These are phyloP conservation scores for Eupithecia abbreviata DNA, from an alignment of 2,888 invertebrate species.

Conservation along the genomic window DNA sequence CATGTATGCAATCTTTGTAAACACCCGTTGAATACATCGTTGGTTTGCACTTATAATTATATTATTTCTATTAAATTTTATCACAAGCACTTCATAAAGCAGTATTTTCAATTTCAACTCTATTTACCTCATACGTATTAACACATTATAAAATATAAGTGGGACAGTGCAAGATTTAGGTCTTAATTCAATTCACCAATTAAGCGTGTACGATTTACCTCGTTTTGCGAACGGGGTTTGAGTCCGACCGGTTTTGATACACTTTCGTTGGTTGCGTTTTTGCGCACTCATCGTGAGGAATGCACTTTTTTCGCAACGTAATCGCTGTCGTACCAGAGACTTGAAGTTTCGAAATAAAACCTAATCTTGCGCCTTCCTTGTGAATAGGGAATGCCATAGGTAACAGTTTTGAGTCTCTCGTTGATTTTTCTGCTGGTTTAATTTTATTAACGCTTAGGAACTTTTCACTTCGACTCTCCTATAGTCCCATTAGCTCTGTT, in stretches of 20 bases:
- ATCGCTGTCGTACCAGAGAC: constrained; percentile 20
- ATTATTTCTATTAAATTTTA: background rate
- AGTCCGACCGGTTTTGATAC: constrained; percentile 54
- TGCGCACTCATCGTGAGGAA: constrained; percentile 56
- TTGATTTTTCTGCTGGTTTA: background rate
- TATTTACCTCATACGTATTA: constrained; percentile 5
- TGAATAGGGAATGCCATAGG: background rate
- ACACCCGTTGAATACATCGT: background rate
- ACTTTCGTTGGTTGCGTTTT: constrained; percentile 62
- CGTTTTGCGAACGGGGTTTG: constrained; percentile 36
- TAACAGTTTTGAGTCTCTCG: background rate
- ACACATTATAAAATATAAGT: constrained; percentile 18
- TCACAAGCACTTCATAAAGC: background rate
- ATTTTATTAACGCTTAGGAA: background rate
- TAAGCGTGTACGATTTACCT: constrained; percentile 40
- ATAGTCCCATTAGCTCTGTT: background rate
- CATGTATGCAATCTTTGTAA: background rate
- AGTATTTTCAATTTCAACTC: background rate
- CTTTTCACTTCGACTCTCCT: background rate
- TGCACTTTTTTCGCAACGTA: constrained; percentile 63
- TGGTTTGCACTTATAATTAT: background rate
- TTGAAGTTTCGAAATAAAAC: constrained; percentile 37
- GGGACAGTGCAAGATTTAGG: constrained; percentile 17
- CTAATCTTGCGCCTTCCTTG: background rate
- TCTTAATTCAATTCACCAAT: constrained; percentile 29